phyloP scores from a whole-genome alignment of 2,888 invertebrate genomes.

The Limenitis camilla region DNA sequence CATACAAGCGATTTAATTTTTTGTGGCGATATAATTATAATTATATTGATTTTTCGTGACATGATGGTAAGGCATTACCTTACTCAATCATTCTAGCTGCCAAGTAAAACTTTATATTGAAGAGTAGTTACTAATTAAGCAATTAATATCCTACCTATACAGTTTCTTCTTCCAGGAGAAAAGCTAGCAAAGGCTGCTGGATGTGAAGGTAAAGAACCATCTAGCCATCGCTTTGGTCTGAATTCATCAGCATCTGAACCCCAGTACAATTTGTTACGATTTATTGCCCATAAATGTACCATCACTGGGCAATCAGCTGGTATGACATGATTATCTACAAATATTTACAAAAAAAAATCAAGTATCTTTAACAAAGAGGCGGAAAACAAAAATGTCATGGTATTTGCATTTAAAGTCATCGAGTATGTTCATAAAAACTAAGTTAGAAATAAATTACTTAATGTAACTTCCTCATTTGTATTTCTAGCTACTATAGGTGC shows the following conservation, averaged over 20 bases:
- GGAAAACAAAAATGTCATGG: too few species aligned
- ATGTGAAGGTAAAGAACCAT: conserved; percentile 6
- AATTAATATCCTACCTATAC: conserved; percentile 31
- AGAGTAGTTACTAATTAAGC: too few species aligned
- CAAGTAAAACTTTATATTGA: too few species aligned
- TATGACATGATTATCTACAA: conserved; percentile 13
- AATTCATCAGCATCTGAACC: conserved; percentile 21
- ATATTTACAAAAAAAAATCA: neutral
- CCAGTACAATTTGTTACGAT: conserved; percentile 16
- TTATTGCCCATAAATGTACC: conserved; percentile 14
- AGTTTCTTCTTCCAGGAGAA: conserved; percentile 28
- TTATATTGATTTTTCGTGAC: too few species aligned
- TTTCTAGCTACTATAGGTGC: conserved; percentile 32
- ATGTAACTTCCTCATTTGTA: conserved; percentile 31
- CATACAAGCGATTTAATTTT: too few species aligned
- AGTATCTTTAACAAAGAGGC: too few species aligned
- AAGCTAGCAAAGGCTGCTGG: conserved; percentile 30
- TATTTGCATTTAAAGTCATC: too few species aligned
- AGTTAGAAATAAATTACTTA: conserved; percentile 30
- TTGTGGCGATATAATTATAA: too few species aligned
- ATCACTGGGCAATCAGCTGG: conserved; percentile 9
- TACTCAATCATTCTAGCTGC: too few species aligned
- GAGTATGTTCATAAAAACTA: neutral
- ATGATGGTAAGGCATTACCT: too few species aligned
- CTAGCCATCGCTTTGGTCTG: conserved; percentile 20